Conservation (phyloP, 2,888 invertebrate genomes). For the Lepetodrilus schrolli region DNA sequence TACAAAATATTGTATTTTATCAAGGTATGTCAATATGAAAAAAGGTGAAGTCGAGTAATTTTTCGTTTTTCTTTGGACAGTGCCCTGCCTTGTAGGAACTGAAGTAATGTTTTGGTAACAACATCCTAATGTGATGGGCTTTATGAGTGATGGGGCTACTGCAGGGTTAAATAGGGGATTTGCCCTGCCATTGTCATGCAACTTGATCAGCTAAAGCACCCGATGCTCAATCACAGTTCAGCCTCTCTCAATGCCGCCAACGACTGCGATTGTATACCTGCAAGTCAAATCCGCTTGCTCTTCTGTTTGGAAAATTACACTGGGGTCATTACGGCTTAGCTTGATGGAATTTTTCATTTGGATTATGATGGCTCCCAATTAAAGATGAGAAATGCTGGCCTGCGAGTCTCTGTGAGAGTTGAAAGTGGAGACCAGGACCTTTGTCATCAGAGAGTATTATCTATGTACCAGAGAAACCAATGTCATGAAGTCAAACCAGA, state of each 20-base stretch:
- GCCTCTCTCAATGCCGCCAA: neutral
- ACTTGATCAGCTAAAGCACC: slow-evolving; percentile 21
- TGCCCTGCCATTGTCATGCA: neutral
- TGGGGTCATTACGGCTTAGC: slow-evolving; percentile 19
- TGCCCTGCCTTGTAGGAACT: neutral
- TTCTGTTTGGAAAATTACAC: slow-evolving; percentile 32
- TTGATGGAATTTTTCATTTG: slow-evolving; percentile 27
- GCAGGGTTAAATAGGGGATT: slow-evolving; percentile 31
- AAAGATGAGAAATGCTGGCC: slow-evolving; percentile 12
- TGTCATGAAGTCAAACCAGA: slow-evolving; percentile 24
- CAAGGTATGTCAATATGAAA: no score
- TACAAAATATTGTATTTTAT: no score
- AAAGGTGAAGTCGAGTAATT: no score
- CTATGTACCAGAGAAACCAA: neutral
- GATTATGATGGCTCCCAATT: slow-evolving; percentile 13
- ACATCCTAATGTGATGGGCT: slow-evolving; percentile 16
- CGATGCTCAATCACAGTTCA: slow-evolving; percentile 18
- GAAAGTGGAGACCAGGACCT: neutral
- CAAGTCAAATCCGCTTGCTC: neutral
- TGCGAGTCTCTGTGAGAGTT: slow-evolving; percentile 3
- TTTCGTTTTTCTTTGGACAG: no score
- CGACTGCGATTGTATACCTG: slow-evolving; percentile 26
- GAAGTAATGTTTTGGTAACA: slow-evolving; percentile 21
- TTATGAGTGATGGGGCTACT: slow-evolving; percentile 18
- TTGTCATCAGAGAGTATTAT: slow-evolving; percentile 9